A percentile compares a stretch with the other conserved stretches of the same genome.
Conservation (phyloP, 2,113 vertebrate species). For the Mesembrinibis cayennensis region DNA sequence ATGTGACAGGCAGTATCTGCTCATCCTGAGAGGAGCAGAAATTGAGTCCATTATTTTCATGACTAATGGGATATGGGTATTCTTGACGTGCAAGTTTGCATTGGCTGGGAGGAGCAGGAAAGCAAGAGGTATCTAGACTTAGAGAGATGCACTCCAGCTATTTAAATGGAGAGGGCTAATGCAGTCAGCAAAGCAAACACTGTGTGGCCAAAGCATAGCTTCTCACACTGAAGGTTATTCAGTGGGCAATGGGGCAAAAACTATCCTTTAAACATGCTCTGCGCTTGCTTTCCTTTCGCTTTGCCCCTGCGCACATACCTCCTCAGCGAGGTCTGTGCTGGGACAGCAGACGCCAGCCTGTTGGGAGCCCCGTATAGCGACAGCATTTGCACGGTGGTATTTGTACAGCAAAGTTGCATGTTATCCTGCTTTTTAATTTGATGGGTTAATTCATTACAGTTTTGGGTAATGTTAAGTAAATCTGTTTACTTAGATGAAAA, state of each 20-base stretch:
- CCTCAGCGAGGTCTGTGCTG: not conserved
- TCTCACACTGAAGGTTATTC: not conserved
- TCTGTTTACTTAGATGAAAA: not conserved
- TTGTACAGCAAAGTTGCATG: not conserved
- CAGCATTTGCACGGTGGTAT: accelerated
- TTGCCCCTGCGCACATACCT: accelerated
- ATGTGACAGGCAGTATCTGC: not conserved
- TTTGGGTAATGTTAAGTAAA: not conserved
- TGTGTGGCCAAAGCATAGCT: not conserved
- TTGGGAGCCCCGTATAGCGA: accelerated
- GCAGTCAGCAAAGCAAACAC: not conserved
- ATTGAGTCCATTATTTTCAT: not conserved
- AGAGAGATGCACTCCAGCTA: not conserved
- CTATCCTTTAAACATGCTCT: not conserved
- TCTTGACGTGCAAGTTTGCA: accelerated
- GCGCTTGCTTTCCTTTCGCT: not conserved
- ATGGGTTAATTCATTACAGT: not conserved
- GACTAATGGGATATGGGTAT: not conserved
- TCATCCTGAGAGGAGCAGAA: not conserved
- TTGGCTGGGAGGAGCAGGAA: not conserved
- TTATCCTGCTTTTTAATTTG: not conserved
- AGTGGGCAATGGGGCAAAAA: not conserved
- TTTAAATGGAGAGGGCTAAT: not conserved
- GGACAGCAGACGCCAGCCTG: not conserved
- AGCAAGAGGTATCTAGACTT: not conserved